Conservation (phyloP, 2,113 vertebrate species). For the Monopterus albus region DNA sequence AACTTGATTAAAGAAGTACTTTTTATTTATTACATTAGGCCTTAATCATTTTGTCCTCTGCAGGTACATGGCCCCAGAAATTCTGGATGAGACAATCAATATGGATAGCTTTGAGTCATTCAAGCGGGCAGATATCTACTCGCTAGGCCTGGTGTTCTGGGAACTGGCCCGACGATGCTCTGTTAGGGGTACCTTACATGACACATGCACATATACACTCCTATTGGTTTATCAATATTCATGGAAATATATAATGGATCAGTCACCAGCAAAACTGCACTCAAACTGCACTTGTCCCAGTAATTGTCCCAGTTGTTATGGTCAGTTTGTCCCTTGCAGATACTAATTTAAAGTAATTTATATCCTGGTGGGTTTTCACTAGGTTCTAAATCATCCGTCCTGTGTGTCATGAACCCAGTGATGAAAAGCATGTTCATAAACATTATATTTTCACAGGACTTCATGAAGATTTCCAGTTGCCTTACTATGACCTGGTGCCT, state of each 20-base stretch:
- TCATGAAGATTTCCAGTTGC: conserved; percentile 95
- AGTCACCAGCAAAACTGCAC: neutral
- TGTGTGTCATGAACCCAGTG: too few species aligned
- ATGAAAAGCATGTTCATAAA: neutral
- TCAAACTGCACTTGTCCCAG: neutral
- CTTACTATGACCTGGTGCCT: conserved; percentile 97
- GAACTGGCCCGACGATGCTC: conserved; percentile 94
- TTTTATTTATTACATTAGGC: conserved; percentile 51
- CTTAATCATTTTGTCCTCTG: conserved; percentile 71
- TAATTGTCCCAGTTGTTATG: neutral
- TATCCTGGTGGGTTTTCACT: neutral
- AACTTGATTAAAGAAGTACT: conserved; percentile 7
- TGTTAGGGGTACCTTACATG: conserved; percentile 84
- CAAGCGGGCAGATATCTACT: conserved; percentile 95
- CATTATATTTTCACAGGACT: conserved; percentile 79
- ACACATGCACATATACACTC: neutral
- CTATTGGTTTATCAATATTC: neutral
- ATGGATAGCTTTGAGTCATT: conserved; percentile 93
- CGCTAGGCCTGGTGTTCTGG: conserved; percentile 96
- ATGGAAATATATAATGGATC: neutral
- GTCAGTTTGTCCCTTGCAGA: neutral
- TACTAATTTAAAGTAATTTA: neutral
- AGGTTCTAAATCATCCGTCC: neutral
- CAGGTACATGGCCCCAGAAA: conserved; percentile 99
- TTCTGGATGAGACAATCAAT: conserved; percentile 95